These are phyloP conservation scores for Augochlorella aurata DNA, from an alignment of 2,888 invertebrate species.

Conservation along the genomic window DNA sequence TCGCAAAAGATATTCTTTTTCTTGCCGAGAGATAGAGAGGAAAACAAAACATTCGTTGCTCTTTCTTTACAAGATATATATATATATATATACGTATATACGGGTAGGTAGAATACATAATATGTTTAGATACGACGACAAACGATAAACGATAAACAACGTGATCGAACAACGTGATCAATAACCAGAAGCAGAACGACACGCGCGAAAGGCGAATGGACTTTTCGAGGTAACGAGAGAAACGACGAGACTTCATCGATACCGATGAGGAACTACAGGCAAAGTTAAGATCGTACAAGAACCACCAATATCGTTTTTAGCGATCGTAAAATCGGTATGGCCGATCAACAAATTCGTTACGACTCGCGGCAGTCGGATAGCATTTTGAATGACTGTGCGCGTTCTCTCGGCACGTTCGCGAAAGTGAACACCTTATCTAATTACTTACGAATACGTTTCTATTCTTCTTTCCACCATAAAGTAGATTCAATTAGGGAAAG, in stretches of 20 bases:
- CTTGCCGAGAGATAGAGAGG: not conserved
- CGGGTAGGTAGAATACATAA: not conserved
- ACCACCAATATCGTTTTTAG: not conserved
- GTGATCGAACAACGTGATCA: not conserved
- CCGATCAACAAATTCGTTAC: conserved; percentile 2
- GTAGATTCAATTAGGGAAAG: conserved; percentile 45
- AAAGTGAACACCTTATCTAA: conserved; percentile 48
- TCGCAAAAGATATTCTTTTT: conserved; percentile 13
- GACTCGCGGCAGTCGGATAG: not conserved
- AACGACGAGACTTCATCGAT: not conserved
- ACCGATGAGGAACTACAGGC: not conserved
- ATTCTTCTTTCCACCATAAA: conserved; percentile 59
- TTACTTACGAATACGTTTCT: conserved; percentile 64
- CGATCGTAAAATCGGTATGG: not conserved
- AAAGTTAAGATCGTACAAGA: not conserved
- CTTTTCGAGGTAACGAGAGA: not conserved
- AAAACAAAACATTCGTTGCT: conserved; percentile 12
- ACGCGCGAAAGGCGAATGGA: conserved; percentile 8
- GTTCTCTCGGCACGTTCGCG: conserved; percentile 15
- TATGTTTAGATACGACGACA: not conserved
- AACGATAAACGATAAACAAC: no score
- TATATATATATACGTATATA: not conserved
- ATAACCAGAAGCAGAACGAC: not conserved
- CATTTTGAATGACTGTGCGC: not conserved
- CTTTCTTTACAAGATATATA: not conserved